Base-by-base conservation (phyloP, 2,113 vertebrate genomes). In the Seriola quinqueradiata region DNA sequence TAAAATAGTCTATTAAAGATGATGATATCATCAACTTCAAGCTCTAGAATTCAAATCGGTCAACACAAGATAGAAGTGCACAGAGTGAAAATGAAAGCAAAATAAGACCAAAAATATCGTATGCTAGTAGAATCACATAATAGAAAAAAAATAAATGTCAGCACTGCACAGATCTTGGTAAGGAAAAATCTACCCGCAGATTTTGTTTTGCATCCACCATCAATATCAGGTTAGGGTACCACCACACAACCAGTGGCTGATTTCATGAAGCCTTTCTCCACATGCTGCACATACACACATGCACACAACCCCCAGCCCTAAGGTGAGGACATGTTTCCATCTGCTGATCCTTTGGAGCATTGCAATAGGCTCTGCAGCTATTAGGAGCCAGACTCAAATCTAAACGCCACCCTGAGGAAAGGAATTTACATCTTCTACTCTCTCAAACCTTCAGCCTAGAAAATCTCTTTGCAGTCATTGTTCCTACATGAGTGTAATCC, bases 291-390 rank as follows among this genome's bases (percentile, higher is more conserved):
- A 64, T 14, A 65, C 17, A 59, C 50, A 70, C 55, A 54, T 3
- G 34, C 65, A 81, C 32, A 52, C 32, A 50, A 17, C 54, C 77
- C 21, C 11, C 4, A 14, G 65, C 58, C 64, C 57, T 63, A 42
- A 81, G 58, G 66, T 57, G 81, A 74, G 84, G 66, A 58, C 70
- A 81, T 50, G 64, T 82, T 87, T 78, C 91, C 92, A 91, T 81
- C 92, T 90, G 81, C 90, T 93, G 91, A 82, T 84, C 52, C 50
- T 70, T 78, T 52, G 14, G 57, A 78, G 82, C 58, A 92, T 70
- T 91, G 88, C 89, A 89, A 52, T 21, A 9, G 32, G 42, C 59
- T 81, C 16, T 21, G 50, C 46, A 55, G 63, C 67, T 48, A 42
- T 46, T 28, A 25, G 48, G 55, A 79, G n/a, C 8, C 8, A 58